Evolutionary conservation across 2,113 vertebrate genomes (phyloP), one percentile per base, ranked within the genome.

Genomic region (Perognathus longimembris): DNA sequence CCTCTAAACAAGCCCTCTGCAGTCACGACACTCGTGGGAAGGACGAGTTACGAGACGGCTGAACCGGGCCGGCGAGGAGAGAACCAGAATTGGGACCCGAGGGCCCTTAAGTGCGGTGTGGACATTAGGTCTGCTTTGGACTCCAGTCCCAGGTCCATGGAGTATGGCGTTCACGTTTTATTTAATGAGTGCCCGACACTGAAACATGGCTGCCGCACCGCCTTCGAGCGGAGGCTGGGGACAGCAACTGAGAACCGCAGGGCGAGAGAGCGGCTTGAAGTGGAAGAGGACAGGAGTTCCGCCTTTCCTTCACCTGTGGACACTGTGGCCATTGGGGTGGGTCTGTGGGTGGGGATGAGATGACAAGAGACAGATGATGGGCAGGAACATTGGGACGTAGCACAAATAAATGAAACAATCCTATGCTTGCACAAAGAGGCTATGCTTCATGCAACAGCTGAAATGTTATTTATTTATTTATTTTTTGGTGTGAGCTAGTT

Each of bases 111-210:
- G 77, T 59, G 89, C 74, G 81, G 32, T 86, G 86, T 11, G 5
- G 30, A 77, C 3, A 6, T 82, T 89, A 76, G 45, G 59, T 83
- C 92, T 93, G 74, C 63, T 92, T 77, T 69, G 92, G 76, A 93
- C 90, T 63, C 81, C 69, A 21, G 26, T 70, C 86, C 70, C 12
- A 54, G 64, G 28, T 42, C 77, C 26, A 5, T 24, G 59, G 88
- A 92, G 54, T 20, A 67, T 3, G 64, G 77, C 71, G 81, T 94
- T 92, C 94, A 75, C 94, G 59, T 94, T 91, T 85, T 71, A 95
- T 94, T 94, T 91, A 95, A 94, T 93, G 93, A 92, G 36, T 84
- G 36, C 76, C 80, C 45, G 81, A 54, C 76, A 77, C 94, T 94
- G 92, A 92, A n/a, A 90, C 90, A 81, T 92, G 89, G 83, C 70